These are phyloP conservation scores for Catharus bicknelli DNA, from an alignment of 2,113 vertebrate species.

Conservation along the genomic window DNA sequence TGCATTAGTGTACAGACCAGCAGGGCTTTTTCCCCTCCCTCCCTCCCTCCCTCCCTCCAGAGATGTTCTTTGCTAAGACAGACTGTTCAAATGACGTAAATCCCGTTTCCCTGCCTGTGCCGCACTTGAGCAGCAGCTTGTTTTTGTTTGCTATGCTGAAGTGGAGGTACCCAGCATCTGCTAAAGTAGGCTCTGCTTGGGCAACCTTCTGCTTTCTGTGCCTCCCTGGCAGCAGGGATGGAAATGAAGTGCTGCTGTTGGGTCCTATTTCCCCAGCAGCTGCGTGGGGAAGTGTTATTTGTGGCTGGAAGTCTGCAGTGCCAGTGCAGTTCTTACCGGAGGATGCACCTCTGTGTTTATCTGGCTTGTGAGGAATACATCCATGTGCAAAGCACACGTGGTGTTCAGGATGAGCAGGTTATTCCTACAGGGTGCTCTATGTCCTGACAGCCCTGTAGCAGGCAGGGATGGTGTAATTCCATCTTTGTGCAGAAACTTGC, in stretches of 20 bases:
- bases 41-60: neutral
- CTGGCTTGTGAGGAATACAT: neutral
- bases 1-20: neutral
- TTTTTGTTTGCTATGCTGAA: neutral
- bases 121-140: neutral
- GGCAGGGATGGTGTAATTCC: neutral
- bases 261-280: neutral
- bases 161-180: neutral
- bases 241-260: neutral
- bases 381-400: neutral
- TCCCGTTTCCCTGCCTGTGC: neutral
- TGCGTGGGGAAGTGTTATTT: neutral
- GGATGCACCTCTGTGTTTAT: neutral
- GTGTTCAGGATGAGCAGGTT: neutral
- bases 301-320: neutral
- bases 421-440: accelerated
- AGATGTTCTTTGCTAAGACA: neutral
- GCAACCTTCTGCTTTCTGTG: neutral
- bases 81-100: neutral
- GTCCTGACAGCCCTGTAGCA: neutral
- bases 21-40: neutral
- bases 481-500: neutral
- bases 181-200: neutral
- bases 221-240: neutral
- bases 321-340: neutral